Conservation (phyloP, 2,797 vertebrate genomes). For the Vireo griseus region DNA sequence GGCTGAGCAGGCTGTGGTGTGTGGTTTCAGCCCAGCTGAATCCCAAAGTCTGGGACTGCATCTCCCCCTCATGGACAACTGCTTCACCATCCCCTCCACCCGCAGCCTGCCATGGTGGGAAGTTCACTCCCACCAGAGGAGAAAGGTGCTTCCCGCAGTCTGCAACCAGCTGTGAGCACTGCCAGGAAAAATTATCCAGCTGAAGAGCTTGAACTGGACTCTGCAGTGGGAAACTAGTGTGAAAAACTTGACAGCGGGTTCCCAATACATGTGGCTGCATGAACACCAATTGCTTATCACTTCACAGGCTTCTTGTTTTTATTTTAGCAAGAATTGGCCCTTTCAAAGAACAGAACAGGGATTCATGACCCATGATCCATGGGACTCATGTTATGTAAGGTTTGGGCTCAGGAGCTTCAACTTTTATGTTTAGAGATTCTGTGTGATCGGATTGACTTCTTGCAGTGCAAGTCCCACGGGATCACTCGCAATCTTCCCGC, state of each 20-base stretch:
- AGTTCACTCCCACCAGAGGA: background rate
- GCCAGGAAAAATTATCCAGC: background rate
- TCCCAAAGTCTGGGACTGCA: background rate
- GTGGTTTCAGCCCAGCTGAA: background rate
- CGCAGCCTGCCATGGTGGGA: rapidly evolving
- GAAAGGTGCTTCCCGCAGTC: background rate
- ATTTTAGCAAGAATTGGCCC: background rate
- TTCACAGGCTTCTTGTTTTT: background rate
- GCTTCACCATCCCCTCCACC: background rate
- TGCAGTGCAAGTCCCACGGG: background rate
- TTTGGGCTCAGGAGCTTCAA: background rate
- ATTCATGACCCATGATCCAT: background rate
- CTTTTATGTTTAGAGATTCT: background rate
- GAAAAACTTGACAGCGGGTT: background rate
- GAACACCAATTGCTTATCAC: background rate
- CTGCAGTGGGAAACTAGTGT: background rate
- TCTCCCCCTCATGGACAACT: background rate
- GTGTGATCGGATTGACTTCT: background rate
- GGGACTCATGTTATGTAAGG: background rate
- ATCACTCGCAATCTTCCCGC: background rate
- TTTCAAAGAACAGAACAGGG: background rate
- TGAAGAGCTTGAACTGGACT: background rate
- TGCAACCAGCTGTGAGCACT: background rate
- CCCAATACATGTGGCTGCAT: background rate
- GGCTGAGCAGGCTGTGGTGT: background rate